phyloP scores from a whole-genome alignment of 2,888 invertebrate genomes.

The Tetheella fluctuosa region DNA sequence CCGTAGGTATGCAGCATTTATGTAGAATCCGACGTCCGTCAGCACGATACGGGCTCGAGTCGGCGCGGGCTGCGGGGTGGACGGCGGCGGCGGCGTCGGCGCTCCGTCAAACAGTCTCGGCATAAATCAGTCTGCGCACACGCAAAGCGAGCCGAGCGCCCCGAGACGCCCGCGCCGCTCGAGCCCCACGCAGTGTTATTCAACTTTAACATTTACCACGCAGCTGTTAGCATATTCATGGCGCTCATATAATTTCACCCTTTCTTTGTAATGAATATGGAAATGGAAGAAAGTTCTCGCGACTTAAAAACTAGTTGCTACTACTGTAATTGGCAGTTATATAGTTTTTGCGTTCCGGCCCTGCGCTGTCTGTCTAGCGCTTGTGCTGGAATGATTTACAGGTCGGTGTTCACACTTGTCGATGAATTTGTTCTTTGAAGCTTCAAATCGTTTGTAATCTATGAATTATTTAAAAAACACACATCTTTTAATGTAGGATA shows the following conservation, averaged over 20 bases:
- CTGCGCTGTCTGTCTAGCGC: constrained; percentile 21
- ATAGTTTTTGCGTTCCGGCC: constrained; percentile 53
- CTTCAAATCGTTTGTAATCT: neutral
- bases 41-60: constrained; percentile 24
- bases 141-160: constrained; percentile 12
- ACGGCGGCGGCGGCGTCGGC: constrained; percentile 19
- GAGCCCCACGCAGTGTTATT: constrained; percentile 62
- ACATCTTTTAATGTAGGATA: neutral
- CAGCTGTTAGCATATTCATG: constrained; percentile 76
- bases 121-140: constrained; percentile 12
- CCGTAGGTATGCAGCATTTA: constrained; percentile 21
- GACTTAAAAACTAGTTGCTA: constrained; percentile 72
- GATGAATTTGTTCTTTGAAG: neutral
- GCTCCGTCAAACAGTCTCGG: constrained; percentile 16
- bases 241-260: constrained; percentile 76
- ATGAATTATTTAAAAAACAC: too few relatives aligned
- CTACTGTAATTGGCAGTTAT: constrained; percentile 72
- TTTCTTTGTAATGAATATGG: constrained; percentile 81
- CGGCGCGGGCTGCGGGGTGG: too few relatives aligned
- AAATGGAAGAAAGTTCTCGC: constrained; percentile 82
- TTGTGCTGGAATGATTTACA: neutral
- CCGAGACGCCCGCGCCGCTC: constrained; percentile 14
- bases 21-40: constrained; percentile 37
- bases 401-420: neutral
- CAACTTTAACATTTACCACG: constrained; percentile 79